Evolutionary conservation across 2,888 invertebrate genomes (phyloP), one percentile per base, ranked within the genome.

Genomic region (Cynaeus angustus): DNA sequence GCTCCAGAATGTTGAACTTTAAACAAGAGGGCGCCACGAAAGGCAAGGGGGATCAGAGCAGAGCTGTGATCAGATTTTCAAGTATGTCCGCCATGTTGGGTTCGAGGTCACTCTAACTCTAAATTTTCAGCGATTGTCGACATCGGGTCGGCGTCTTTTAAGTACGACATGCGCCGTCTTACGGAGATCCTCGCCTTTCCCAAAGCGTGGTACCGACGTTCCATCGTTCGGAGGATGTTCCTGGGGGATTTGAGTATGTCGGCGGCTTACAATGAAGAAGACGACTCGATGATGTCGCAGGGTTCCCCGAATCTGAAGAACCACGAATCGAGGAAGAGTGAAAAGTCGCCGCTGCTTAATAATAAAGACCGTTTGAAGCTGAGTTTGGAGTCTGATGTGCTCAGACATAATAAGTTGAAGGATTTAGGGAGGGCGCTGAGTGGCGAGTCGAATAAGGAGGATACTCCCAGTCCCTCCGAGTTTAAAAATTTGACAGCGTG

Each of bases 121-220:
- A 6, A 26, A 46, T 38, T 78, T 81, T n/a, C 83, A 93, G 95
- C 97, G 0, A 96, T 98, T 75, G 92, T 97, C 79, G 97, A 98
- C 86, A 96, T 98, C 76, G 98, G 98, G 16, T 96, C 95, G 14
- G 97, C 97, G 7, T 96, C 95, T 16, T 99, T 99, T 86, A 98
- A 98, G 83, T 99, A 99, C 85, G 99, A 99, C 84, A 99, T 99
- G 98, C 90, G 99, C 33, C 90, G 99, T 0, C 86, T 99, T 72
- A 95, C 97, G 0, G 99, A 99, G 87, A 98, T 99, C 80, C 87
- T 99, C 68, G 97, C 98, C 0, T 98, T 99, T 84, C 99, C 99
- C 0, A 97, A 97, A 86, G 98, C 99, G 9, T 99, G 99, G 99
- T 99, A 99, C 85, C 88, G 98, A 1, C 90, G 96, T 38, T 95